Evolutionary conservation across 2,888 invertebrate genomes (phyloP).

Genomic region (Cistogaster globosa): DNA sequence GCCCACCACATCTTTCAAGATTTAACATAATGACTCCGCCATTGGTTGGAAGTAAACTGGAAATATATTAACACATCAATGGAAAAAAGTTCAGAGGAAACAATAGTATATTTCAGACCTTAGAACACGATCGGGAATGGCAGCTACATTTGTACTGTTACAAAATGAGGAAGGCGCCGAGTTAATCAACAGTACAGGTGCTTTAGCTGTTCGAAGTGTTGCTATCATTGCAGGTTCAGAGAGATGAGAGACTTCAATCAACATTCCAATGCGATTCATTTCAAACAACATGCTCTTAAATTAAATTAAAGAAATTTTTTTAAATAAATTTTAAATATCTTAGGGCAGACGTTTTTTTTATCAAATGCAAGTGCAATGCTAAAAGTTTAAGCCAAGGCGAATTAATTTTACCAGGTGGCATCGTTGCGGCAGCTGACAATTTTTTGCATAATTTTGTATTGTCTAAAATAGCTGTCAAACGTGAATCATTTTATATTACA

Average conservation of each 20-base stretch:
- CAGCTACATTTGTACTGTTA: conserved; percentile 88
- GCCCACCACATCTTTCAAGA: conserved; percentile 84
- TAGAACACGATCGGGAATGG: conserved; percentile 92
- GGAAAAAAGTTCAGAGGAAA: neutral
- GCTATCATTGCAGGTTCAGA: conserved; percentile 86
- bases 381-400: too few species aligned
- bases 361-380: too few species aligned
- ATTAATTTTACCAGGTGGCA: too few species aligned
- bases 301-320: conserved; percentile 11
- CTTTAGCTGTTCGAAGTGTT: conserved; percentile 85
- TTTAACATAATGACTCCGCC: conserved; percentile 87
- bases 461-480: too few species aligned
- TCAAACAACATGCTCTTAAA: conserved; percentile 86
- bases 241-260: conserved; percentile 87
- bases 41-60: conserved; percentile 83
- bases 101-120: conserved; percentile 75
- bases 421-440: too few species aligned
- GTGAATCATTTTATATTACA: too few species aligned
- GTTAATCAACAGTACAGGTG: conserved; percentile 87
- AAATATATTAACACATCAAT: neutral
- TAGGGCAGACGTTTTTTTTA: too few species aligned
- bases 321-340: too few species aligned
- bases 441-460: too few species aligned
- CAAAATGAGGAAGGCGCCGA: conserved; percentile 86
- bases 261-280: conserved; percentile 88